phyloP scores from a whole-genome alignment of 1,140 invertebrate genomes.

The Varroa destructor region DNA sequence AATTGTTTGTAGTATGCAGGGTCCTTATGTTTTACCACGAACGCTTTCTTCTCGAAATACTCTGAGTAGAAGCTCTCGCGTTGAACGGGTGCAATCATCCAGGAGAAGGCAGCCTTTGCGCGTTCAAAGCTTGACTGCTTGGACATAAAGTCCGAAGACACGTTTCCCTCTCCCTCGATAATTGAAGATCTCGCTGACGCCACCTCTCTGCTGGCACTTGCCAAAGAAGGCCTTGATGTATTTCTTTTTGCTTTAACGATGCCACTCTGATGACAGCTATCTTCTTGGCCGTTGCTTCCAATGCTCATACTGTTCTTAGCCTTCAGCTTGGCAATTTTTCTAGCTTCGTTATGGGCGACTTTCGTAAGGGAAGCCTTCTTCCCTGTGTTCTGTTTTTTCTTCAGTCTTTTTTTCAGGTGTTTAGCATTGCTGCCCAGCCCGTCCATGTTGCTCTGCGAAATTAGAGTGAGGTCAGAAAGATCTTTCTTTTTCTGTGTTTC shows the following conservation, averaged over 20 bases:
- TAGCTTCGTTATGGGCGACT: conserved; percentile 2
- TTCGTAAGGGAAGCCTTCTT: conserved; percentile 12
- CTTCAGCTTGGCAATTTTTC: background rate
- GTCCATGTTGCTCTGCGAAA: too few species aligned
- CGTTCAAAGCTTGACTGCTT: conserved; percentile 8
- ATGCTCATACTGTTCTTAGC: too few species aligned
- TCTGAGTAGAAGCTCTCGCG: conserved; percentile 4
- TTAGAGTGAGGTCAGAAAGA: too few species aligned
- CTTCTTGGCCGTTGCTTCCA: too few species aligned
- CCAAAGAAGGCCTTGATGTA: too few species aligned
- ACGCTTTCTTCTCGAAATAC: conserved; percentile 53
- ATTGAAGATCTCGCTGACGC: background rate
- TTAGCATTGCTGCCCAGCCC: background rate
- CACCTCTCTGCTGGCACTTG: background rate
- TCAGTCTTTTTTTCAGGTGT: conserved; percentile 6
- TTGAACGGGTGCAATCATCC: conserved; percentile 8
- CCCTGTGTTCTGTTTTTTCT: background rate
- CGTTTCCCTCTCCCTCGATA: background rate
- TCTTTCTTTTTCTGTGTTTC: too few species aligned
- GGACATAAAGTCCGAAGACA: background rate
- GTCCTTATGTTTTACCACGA: conserved; percentile 55
- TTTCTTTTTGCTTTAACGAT: background rate
- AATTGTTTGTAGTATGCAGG: conserved; percentile 56
- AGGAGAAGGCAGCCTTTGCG: conserved; percentile 9
- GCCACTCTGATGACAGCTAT: background rate